A percentile compares a stretch with the other conserved stretches of the same genome.
Conservation (phyloP, 2,797 vertebrate species). For the Triplophysa bombifrons region DNA sequence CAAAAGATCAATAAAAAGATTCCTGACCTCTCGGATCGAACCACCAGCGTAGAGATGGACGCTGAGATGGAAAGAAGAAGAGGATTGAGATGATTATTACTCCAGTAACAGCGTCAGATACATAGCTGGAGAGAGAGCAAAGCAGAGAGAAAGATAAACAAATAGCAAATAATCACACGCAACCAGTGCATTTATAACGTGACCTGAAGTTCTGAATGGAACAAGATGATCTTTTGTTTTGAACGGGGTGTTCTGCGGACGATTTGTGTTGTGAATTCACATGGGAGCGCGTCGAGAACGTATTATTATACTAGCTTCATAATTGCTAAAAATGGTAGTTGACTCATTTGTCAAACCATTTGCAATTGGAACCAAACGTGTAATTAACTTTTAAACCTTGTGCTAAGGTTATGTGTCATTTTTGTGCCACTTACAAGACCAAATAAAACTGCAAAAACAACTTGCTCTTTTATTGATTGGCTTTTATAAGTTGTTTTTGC, state of each 20-base stretch:
- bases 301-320: neutral
- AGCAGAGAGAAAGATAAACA: slow-evolving; percentile 13
- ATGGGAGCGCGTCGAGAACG: neutral
- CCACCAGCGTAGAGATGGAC: slow-evolving; percentile 93
- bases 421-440: neutral
- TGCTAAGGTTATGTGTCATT: neutral
- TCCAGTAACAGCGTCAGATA: slow-evolving; percentile 93
- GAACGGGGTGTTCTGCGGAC: neutral
- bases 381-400: neutral
- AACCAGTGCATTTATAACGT: neutral
- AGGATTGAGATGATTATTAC: slow-evolving; percentile 88
- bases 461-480: neutral
- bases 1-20: slow-evolving; percentile 6
- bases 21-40: slow-evolving; percentile 87
- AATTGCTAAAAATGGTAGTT: neutral
- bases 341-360: neutral
- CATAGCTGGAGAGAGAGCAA: slow-evolving; percentile 77
- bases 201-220: neutral
- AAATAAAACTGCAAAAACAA: neutral
- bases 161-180: neutral
- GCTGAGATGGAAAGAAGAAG: slow-evolving; percentile 96
- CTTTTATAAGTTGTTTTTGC: neutral
- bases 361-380: neutral
- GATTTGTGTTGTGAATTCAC: neutral
- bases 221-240: neutral